These are phyloP conservation scores for Myathropa florea DNA, from an alignment of 2,888 invertebrate genomes.

Conservation along the genomic window DNA sequence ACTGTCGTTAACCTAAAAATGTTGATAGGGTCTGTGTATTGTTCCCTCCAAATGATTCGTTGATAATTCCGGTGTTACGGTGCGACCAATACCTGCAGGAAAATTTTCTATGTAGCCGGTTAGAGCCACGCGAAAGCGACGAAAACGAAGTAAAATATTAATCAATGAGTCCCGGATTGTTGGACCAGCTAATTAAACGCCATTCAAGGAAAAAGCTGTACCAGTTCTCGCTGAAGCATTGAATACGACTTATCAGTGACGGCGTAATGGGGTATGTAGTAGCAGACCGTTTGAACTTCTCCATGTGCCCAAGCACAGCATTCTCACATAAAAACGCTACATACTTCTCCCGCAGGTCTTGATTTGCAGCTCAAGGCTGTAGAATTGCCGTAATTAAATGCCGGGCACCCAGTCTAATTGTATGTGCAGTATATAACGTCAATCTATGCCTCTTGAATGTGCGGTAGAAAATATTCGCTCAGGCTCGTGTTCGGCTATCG, in stretches of 20 bases:
- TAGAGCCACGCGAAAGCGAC: not conserved
- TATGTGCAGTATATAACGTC: conserved; percentile 12
- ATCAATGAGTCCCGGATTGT: conserved; percentile 15
- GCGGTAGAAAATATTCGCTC: not conserved
- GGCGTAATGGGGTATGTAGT: too few species aligned
- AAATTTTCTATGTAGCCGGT: too few species aligned
- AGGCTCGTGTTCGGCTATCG: not conserved
- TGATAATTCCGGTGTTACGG: not conserved
- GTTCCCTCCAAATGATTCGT: not conserved
- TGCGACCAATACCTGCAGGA: not conserved
- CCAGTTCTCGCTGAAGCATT: conserved; percentile 32
- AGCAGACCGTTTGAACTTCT: too few species aligned
- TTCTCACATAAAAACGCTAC: too few species aligned
- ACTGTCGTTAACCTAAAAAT: too few species aligned
- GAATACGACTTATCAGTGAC: too few species aligned
- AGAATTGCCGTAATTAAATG: too few species aligned
- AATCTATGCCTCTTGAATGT: not conserved
- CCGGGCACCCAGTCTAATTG: too few species aligned
- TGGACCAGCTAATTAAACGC: not conserved
- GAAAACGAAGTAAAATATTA: conserved; percentile 14
- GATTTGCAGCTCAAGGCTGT: too few species aligned
- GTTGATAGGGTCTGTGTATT: too few species aligned
- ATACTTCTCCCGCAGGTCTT: not conserved
- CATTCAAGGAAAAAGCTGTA: conserved; percentile 28
- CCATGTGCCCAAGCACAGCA: too few species aligned